phyloP scores from a whole-genome alignment of 2,797 vertebrate species.

The Xenentodon cancila region DNA sequence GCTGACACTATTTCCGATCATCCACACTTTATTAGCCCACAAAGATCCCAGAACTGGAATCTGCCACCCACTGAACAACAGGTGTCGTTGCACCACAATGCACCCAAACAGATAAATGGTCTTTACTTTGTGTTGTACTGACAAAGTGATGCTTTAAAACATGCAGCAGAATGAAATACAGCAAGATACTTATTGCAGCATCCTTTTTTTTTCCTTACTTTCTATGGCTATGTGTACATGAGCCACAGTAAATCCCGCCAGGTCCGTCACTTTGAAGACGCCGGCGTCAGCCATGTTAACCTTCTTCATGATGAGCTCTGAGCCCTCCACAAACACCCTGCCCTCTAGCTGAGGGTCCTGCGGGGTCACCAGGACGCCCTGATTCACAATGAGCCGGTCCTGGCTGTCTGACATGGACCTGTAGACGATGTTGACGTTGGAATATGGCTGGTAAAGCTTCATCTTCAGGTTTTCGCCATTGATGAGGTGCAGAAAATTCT shows the following conservation, averaged over 20 bases:
- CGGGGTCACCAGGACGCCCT: slow-evolving; percentile 61
- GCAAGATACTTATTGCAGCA: not conserved
- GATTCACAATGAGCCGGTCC: slow-evolving; percentile 66
- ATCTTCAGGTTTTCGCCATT: slow-evolving; percentile 73
- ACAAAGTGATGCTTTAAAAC: no score
- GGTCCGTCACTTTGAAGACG: slow-evolving; percentile 75
- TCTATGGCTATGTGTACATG: slow-evolving; percentile 73
- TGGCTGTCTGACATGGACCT: slow-evolving; percentile 61
- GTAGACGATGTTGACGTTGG: slow-evolving; percentile 71
- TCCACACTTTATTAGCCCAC: no score
- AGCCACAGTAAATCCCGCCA: slow-evolving; percentile 75
- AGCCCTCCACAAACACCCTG: slow-evolving; percentile 69
- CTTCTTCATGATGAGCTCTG: slow-evolving; percentile 71
- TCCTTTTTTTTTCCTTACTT: slow-evolving; percentile 48
- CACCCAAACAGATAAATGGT: no score
- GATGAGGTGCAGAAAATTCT: slow-evolving; percentile 57
- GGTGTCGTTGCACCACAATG: no score
- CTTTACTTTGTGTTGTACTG: no score
- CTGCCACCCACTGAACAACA: no score
- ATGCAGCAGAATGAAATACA: not conserved
- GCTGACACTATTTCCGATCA: no score
- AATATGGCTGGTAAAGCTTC: slow-evolving; percentile 69
- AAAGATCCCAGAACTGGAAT: no score
- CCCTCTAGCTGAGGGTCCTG: slow-evolving; percentile 74
- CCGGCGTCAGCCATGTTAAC: slow-evolving; percentile 65